phyloP scores from a whole-genome alignment of 2,113 vertebrate genomes.

The Planiliza haematocheilus region DNA sequence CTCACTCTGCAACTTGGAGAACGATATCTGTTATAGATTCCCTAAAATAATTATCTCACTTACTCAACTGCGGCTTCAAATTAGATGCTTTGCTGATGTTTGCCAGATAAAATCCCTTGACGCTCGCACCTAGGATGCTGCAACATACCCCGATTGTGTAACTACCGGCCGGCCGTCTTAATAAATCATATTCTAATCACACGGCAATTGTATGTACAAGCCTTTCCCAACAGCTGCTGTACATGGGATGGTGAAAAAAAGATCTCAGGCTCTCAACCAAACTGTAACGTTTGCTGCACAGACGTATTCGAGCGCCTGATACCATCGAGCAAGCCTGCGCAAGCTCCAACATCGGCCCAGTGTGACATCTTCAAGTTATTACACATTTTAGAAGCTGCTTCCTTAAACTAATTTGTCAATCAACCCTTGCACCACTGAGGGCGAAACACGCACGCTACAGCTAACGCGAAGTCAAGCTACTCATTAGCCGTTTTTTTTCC shows the following conservation, averaged over 20 bases:
- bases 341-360: background rate
- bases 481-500: background rate
- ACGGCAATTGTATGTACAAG: slow-evolving; percentile 40
- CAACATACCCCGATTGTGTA: background rate
- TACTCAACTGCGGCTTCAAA: slow-evolving; percentile 13
- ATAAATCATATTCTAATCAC: slow-evolving; percentile 50
- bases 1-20: slow-evolving; percentile 7
- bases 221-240: slow-evolving; percentile 26
- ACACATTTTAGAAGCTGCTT: slow-evolving; percentile 45
- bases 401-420: slow-evolving; percentile 58
- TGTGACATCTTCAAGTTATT: slow-evolving; percentile 49
- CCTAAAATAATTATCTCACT: slow-evolving; percentile 20
- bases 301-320: background rate
- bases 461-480: slow-evolving; percentile 23
- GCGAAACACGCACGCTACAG: slow-evolving; percentile 13
- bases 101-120: slow-evolving; percentile 14
- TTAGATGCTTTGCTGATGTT: slow-evolving; percentile 14
- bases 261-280: slow-evolving; percentile 23
- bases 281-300: slow-evolving; percentile 19
- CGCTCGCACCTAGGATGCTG: slow-evolving; percentile 7
- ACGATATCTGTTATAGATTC: slow-evolving; percentile 21
- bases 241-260: background rate
- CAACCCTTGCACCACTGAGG: slow-evolving; percentile 1
- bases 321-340: slow-evolving; percentile 16
- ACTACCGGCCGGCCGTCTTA: slow-evolving; percentile 30